phyloP scores from a whole-genome alignment of 2,888 invertebrate genomes.

The Ptychoptera albimana region DNA sequence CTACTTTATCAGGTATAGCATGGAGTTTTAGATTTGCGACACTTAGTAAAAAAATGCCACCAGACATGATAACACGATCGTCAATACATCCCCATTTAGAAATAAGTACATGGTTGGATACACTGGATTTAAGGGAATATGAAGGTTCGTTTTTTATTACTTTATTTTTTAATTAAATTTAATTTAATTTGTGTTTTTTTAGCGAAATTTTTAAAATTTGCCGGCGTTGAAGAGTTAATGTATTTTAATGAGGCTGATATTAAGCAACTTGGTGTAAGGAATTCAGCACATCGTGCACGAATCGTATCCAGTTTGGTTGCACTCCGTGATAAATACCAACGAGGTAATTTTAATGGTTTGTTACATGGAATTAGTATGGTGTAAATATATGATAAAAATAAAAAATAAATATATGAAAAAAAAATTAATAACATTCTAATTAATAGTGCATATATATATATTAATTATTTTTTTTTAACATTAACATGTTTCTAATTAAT shows the following conservation, averaged over 20 bases:
- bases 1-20: constrained; percentile 24
- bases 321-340: constrained; percentile 41
- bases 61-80: constrained; percentile 10
- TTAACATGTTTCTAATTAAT: too few species aligned
- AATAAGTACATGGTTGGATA: constrained; percentile 40
- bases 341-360: constrained; percentile 26
- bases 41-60: constrained; percentile 19
- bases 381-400: too few species aligned
- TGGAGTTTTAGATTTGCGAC: constrained; percentile 33
- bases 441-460: too few species aligned
- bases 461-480: too few species aligned
- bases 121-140: constrained; percentile 20
- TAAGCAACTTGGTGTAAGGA: constrained; percentile 41
- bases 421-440: too few species aligned
- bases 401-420: too few species aligned
- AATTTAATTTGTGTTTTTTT: background rate
- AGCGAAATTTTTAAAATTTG: constrained; percentile 20
- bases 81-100: constrained; percentile 32
- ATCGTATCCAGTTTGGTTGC: constrained; percentile 47
- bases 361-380: too few species aligned
- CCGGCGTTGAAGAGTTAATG: constrained; percentile 42
- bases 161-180: background rate
- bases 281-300: constrained; percentile 44
- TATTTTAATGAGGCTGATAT: constrained; percentile 40
- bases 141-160: background rate